Conservation (phyloP, 2,888 invertebrate species). For the Panorpa germanica region DNA sequence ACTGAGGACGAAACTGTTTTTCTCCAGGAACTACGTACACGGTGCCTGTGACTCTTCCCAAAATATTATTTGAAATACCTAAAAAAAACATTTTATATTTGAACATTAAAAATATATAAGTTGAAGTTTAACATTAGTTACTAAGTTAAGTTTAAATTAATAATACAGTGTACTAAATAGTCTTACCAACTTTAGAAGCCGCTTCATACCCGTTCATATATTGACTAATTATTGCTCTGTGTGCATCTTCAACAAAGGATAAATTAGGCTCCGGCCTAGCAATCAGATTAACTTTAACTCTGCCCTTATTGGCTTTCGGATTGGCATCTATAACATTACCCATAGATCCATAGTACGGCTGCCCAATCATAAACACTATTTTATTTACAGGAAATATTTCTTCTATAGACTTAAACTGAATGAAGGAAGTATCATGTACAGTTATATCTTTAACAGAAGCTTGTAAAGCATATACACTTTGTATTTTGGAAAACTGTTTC, state of each 20-base stretch:
- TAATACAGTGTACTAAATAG: too few species aligned
- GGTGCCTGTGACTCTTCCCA: slow-evolving; percentile 76
- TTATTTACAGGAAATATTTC: slow-evolving; percentile 50
- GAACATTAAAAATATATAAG: too few species aligned
- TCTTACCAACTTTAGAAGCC: slow-evolving; percentile 35
- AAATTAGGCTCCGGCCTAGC: slow-evolving; percentile 30
- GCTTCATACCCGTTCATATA: slow-evolving; percentile 36
- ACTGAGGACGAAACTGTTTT: slow-evolving; percentile 18
- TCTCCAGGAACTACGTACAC: slow-evolving; percentile 43
- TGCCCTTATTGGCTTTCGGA: slow-evolving; percentile 19
- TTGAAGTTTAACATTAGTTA: too few species aligned
- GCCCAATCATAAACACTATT: slow-evolving; percentile 55
- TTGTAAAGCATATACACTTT: slow-evolving; percentile 28
- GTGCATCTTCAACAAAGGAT: slow-evolving; percentile 17
- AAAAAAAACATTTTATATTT: slow-evolving; percentile 14
- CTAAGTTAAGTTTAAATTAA: too few species aligned
- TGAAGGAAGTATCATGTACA: slow-evolving; percentile 23
- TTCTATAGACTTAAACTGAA: slow-evolving; percentile 21
- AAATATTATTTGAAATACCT: slow-evolving; percentile 45
- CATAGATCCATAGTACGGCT: slow-evolving; percentile 62
- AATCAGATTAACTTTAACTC: slow-evolving; percentile 18
- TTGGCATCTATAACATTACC: slow-evolving; percentile 41
- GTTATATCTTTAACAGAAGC: slow-evolving; percentile 35
- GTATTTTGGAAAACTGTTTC: too few species aligned
- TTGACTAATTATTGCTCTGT: slow-evolving; percentile 19